Evolutionary conservation across 1,140 invertebrate genomes (phyloP).

Genomic region (Lasioglossum baleicum): DNA sequence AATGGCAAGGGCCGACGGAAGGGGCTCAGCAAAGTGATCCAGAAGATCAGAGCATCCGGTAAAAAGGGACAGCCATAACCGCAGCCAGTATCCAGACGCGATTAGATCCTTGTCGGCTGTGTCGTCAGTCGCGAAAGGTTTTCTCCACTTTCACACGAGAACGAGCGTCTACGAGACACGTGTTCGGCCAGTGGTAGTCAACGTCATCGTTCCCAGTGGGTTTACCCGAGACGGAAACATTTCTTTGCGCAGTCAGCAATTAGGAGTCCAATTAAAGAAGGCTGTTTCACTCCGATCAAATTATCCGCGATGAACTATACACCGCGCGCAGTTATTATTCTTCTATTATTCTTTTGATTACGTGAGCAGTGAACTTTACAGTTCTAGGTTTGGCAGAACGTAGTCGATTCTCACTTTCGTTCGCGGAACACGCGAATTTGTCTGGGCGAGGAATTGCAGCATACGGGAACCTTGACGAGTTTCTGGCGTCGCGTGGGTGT

Average conservation of each 20-base stretch:
- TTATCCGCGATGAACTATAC: neutral
- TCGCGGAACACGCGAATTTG: constrained; percentile 20
- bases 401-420: neutral
- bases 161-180: constrained; percentile 13
- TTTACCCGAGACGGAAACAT: neutral
- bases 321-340: too few relatives aligned
- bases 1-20: too few relatives aligned
- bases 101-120: constrained; percentile 3
- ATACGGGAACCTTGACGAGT: constrained; percentile 41
- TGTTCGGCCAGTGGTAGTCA: constrained; percentile 30
- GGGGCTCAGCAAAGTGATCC: too few relatives aligned
- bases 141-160: constrained; percentile 52
- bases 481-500: constrained; percentile 23
- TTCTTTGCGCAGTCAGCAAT: neutral
- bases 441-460: constrained; percentile 22
- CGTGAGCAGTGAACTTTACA: neutral
- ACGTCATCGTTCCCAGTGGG: constrained; percentile 4
- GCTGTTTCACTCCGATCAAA: neutral
- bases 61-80: neutral
- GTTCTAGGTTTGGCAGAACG: neutral
- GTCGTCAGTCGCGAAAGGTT: constrained; percentile 31
- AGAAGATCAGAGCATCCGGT: too few relatives aligned
- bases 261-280: neutral
- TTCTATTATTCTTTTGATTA: too few relatives aligned
- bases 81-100: neutral